These are phyloP conservation scores for Anguilla japonica DNA, from an alignment of 2,113 vertebrate species.

Conservation along the genomic window DNA sequence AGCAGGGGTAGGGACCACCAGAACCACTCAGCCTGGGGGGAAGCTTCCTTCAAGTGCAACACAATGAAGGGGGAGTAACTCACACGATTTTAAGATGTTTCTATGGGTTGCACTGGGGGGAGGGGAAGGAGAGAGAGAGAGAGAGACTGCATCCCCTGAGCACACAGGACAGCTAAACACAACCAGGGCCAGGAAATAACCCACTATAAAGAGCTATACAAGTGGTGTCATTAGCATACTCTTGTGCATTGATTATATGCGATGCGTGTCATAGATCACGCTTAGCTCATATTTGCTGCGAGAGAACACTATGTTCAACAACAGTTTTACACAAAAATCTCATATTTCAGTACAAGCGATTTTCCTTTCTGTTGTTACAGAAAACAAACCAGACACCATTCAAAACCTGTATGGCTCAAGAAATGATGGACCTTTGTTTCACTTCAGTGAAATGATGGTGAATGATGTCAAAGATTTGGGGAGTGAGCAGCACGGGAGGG, in stretches of 20 bases:
- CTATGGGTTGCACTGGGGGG: background rate
- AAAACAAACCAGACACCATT: background rate
- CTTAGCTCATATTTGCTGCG: background rate
- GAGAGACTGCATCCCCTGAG: background rate
- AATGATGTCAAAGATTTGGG: no score
- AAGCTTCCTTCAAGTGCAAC: background rate
- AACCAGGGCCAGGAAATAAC: background rate
- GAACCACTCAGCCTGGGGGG: background rate
- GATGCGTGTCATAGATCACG: no score
- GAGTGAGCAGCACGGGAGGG: no score
- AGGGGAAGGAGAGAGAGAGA: background rate
- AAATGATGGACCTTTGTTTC: background rate
- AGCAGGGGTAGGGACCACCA: background rate
- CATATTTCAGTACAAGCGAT: background rate
- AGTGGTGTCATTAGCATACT: background rate
- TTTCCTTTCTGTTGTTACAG: background rate
- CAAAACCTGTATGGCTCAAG: background rate
- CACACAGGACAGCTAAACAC: background rate
- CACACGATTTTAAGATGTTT: background rate
- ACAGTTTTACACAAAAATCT: background rate
- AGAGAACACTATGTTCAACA: background rate
- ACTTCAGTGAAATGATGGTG: background rate
- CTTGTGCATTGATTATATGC: background rate
- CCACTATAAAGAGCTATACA: background rate
- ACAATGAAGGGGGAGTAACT: constrained; percentile 1